Percentiles rank a stretch among this genome's conserved stretches.
Evolutionary conservation across 2,797 vertebrate species (phyloP).

Genomic region (Darevskia nairensis): DNA sequence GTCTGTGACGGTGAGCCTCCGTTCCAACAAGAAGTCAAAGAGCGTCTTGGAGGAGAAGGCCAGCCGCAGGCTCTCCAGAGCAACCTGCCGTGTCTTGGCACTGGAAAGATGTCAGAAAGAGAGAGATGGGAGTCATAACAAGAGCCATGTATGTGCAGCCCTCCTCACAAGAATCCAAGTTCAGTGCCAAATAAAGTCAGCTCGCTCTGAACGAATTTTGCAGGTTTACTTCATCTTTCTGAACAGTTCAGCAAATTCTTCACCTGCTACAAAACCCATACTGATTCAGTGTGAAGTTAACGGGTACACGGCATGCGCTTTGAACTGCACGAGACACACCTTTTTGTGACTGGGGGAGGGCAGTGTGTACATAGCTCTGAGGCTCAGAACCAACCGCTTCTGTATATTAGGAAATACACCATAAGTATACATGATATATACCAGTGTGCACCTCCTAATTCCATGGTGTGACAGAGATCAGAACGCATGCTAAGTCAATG

Average conservation of each 20-base stretch:
- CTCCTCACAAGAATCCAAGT: not conserved
- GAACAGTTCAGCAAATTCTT: not conserved
- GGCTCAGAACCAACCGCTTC: not conserved
- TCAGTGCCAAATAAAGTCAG: not conserved
- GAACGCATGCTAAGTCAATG: not conserved
- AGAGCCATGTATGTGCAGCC: not conserved
- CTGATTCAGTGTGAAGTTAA: not conserved
- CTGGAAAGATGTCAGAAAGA: constrained; percentile 55
- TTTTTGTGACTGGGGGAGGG: not conserved
- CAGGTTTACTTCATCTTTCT: not conserved
- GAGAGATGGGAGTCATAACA: not conserved
- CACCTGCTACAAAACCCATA: not conserved
- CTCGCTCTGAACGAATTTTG: not conserved
- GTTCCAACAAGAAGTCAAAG: constrained; percentile 87
- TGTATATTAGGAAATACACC: not conserved
- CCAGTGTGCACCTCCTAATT: not conserved
- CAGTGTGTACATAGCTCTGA: not conserved
- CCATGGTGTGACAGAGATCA: not conserved
- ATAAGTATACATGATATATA: not conserved
- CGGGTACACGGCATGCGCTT: not conserved
- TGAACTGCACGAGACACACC: not conserved
- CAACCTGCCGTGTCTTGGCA: constrained; percentile 85
- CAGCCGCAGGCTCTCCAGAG: constrained; percentile 86
- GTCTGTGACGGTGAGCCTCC: constrained; percentile 87
- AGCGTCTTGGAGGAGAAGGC: constrained; percentile 87